Evolutionary conservation across 2,888 invertebrate species (phyloP).

Genomic region (Idaea dimidiata): DNA sequence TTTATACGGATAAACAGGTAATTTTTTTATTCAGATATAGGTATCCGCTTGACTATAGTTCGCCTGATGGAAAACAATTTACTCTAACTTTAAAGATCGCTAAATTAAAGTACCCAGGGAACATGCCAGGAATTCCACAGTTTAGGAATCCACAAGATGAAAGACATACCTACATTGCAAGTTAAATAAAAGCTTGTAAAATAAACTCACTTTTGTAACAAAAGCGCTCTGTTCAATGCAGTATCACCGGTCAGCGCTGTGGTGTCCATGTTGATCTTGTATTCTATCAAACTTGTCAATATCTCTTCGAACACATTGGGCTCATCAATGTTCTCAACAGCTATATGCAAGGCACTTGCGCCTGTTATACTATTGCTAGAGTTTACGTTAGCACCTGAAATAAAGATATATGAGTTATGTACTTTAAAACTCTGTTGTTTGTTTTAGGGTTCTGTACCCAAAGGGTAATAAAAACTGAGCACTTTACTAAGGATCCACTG

Average conservation of each 20-base stretch:
- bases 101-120: no score
- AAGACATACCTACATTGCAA: no score
- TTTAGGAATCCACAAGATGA: no score
- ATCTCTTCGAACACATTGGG: conserved; percentile 75
- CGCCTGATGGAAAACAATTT: no score
- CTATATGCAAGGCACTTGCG: conserved; percentile 82
- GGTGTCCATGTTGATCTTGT: conserved; percentile 69
- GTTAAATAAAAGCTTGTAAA: background rate
- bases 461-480: no score
- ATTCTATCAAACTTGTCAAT: conserved; percentile 67
- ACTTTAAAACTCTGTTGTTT: conserved; percentile 13
- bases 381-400: conserved; percentile 80
- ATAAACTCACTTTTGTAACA: conserved; percentile 65
- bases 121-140: no score
- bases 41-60: no score
- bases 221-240: conserved; percentile 74
- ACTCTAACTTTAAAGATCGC: no score
- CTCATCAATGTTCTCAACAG: conserved; percentile 79
- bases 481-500: no score
- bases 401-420: conserved; percentile 9
- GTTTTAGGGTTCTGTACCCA: no score
- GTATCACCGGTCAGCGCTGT: conserved; percentile 74
- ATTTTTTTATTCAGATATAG: no score
- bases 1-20: no score
- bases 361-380: conserved; percentile 76